phyloP scores from a whole-genome alignment of 2,888 invertebrate genomes.

The Lathronympha strigana region DNA sequence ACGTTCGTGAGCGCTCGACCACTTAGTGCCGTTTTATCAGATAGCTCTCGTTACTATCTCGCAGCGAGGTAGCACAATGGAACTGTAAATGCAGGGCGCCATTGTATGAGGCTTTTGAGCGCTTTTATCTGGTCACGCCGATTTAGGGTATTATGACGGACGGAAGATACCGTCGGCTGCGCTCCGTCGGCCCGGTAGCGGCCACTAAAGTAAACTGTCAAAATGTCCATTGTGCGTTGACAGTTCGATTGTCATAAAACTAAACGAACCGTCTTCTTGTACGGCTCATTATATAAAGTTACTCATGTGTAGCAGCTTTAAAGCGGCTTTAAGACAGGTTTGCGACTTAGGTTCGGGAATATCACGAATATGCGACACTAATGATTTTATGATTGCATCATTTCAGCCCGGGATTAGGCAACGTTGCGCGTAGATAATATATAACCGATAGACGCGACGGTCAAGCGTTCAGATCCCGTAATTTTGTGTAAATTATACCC shows the following conservation, averaged over 20 bases:
- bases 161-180: slow-evolving; percentile 46
- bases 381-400: slow-evolving; percentile 26
- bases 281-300: slow-evolving; percentile 18
- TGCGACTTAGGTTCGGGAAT: background rate
- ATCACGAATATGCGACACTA: slow-evolving; percentile 9
- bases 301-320: slow-evolving; percentile 7
- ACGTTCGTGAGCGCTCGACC: slow-evolving; percentile 66
- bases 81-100: slow-evolving; percentile 70
- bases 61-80: slow-evolving; percentile 64
- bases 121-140: slow-evolving; percentile 61
- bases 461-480: slow-evolving; percentile 37
- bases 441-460: slow-evolving; percentile 30
- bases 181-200: slow-evolving; percentile 36
- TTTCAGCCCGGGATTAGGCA: slow-evolving; percentile 26
- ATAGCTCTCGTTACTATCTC: slow-evolving; percentile 63
- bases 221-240: slow-evolving; percentile 48
- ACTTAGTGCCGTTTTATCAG: slow-evolving; percentile 76
- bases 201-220: slow-evolving; percentile 47
- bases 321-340: slow-evolving; percentile 16
- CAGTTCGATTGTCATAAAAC: slow-evolving; percentile 45
- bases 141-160: slow-evolving; percentile 56
- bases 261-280: slow-evolving; percentile 41
- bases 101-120: slow-evolving; percentile 63
- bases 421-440: slow-evolving; percentile 22
- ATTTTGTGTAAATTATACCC: slow-evolving; percentile 41